phyloP scores from a whole-genome alignment of 1,140 invertebrate genomes.

The Plectus sambesii region DNA sequence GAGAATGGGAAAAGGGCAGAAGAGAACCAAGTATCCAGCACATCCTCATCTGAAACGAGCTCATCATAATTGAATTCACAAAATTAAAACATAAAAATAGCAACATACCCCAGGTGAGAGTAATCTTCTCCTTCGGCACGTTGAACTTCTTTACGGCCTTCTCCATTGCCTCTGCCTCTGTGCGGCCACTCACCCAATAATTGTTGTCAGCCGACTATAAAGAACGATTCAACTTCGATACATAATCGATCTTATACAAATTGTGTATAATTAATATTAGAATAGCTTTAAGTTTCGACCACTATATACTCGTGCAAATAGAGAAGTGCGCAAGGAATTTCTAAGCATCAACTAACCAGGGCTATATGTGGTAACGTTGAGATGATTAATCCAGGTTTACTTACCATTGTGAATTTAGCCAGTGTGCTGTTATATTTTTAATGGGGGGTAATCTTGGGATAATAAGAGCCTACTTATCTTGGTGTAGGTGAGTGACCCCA shows the following conservation, averaged over 20 bases:
- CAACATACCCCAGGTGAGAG: slow-evolving; percentile 55
- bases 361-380: too few species aligned
- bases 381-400: too few species aligned
- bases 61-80: background rate
- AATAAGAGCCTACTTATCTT: too few species aligned
- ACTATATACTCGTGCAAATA: too few species aligned
- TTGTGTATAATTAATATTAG: too few species aligned
- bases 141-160: slow-evolving; percentile 73
- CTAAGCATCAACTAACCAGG: too few species aligned
- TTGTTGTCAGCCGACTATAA: slow-evolving; percentile 55
- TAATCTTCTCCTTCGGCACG: slow-evolving; percentile 52
- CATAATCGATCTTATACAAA: slow-evolving; percentile 12
- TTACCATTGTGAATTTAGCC: too few species aligned
- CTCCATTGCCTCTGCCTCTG: slow-evolving; percentile 65
- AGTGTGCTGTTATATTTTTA: too few species aligned
- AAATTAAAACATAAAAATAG: slow-evolving; percentile 2
- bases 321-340: too few species aligned
- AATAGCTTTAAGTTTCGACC: too few species aligned
- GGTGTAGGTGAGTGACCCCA: too few species aligned
- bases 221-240: slow-evolving; percentile 43
- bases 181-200: slow-evolving; percentile 77
- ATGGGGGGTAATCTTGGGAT: too few species aligned
- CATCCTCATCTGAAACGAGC: slow-evolving; percentile 68
- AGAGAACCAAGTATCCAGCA: slow-evolving; percentile 98
- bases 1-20: slow-evolving; percentile 85